Conservation (phyloP, 2,888 invertebrate genomes). For the Tinea semifulvella region DNA sequence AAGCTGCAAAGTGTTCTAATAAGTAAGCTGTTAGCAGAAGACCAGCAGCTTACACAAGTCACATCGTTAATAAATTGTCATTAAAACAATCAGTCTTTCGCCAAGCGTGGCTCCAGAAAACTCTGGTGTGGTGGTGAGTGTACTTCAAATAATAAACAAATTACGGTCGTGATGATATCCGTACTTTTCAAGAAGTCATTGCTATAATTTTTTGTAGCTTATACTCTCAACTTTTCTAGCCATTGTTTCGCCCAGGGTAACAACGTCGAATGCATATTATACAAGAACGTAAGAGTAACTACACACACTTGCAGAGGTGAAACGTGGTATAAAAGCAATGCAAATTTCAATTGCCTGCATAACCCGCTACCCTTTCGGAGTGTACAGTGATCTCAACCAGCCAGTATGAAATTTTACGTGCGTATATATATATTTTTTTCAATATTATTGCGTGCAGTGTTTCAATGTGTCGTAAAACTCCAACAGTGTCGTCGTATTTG, state of each 20-base stretch:
- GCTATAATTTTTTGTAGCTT: conserved; percentile 1
- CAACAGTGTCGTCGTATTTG: too few relatives aligned
- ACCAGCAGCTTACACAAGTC: too few relatives aligned
- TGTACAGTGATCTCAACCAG: conserved; percentile 24
- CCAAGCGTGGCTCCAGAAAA: too few relatives aligned
- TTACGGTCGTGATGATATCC: too few relatives aligned
- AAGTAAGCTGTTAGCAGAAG: too few relatives aligned
- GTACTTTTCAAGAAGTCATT: too few relatives aligned
- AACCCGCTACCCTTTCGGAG: conserved; percentile 53
- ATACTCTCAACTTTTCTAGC: conserved; percentile 46
- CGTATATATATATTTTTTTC: conserved; percentile 31
- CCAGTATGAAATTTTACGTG: conserved; percentile 58
- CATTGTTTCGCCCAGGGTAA: conserved; percentile 52
- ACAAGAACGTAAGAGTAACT: conserved; percentile 55
- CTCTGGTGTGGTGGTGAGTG: too few relatives aligned
- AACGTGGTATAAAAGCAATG: conserved; percentile 64
- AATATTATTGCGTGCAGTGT: conserved; percentile 4
- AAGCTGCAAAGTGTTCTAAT: too few relatives aligned
- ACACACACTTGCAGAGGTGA: conserved; percentile 48
- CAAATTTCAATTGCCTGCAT: conserved; percentile 57
- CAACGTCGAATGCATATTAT: conserved; percentile 32
- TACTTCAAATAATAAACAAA: too few relatives aligned
- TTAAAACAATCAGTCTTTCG: too few relatives aligned
- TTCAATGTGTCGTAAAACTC: too few relatives aligned
- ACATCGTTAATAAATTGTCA: too few relatives aligned